Base-by-base conservation (phyloP, 1,140 invertebrate species). In the Sitobion miscanthi region DNA sequence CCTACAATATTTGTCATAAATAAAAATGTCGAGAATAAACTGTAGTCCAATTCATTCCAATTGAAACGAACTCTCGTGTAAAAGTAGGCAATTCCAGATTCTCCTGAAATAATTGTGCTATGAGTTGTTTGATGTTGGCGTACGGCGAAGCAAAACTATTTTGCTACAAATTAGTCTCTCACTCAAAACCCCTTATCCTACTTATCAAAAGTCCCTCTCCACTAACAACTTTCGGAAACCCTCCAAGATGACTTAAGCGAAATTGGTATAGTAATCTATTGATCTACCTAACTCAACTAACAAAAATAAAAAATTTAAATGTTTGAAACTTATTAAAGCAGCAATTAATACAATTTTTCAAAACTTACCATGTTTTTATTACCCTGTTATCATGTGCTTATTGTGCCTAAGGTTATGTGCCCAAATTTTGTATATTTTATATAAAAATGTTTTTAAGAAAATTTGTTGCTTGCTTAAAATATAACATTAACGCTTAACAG, bases 31-130 rank as follows among this genome's bases (percentile, higher is more conserved):
- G 97, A 97, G 94, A 97, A 98, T 95, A 97, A 96, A 94, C 97
- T 98, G 95, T 97, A 98, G 95, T 97, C 97, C 89, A 98, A 97
- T 95, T 98, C 97, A 94, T 97, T 96, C 97, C 97, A 98, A 94
- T 98, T 97, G 95, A 98, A 98, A 45, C 97, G 96, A 95, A 97
- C 97, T 94, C 97, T 96, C 23, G 97, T 97, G 94, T 98, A 98
- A 47, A 98, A 95, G 94, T 98, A 98, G 95, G 97, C 96, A 7
- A 98, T 97, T 57, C 97, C 96, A 97, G 97, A 97, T 95, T 98
- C 97, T 94, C 97, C 97, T 97, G 96, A 95, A 94, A 94, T 21
- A 17, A 90, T 62, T 54, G 35, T 23, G 17, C 8, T n/a, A 17
- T 17, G 42, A 86, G 9, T 86, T 86, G 25, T 86, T 21, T 21